phyloP scores from a whole-genome alignment of 1,140 invertebrate species.

The Tetragnatha versicolor region DNA sequence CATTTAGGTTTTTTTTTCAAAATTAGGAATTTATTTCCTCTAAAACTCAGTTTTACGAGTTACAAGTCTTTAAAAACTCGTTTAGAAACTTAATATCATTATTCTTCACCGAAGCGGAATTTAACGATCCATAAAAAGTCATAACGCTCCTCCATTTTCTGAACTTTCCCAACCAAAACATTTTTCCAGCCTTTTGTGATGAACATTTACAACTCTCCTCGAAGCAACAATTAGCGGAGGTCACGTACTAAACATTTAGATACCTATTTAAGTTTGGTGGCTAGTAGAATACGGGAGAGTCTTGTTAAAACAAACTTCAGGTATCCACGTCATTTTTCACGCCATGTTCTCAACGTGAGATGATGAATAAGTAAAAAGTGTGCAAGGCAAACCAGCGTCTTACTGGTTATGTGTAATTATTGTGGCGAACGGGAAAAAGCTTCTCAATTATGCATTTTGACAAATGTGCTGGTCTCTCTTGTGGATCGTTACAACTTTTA shows the following conservation, averaged over 20 bases:
- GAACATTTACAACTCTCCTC: background rate
- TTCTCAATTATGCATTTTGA: conserved; percentile 18
- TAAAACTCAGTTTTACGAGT: too few relatives aligned
- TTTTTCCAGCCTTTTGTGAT: too few relatives aligned
- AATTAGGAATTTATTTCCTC: too few relatives aligned
- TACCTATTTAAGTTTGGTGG: background rate
- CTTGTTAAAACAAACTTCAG: background rate
- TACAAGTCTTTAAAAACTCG: too few relatives aligned
- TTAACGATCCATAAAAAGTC: too few relatives aligned
- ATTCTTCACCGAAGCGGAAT: too few relatives aligned
- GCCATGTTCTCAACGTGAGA: background rate
- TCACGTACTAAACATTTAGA: too few relatives aligned
- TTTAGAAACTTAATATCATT: too few relatives aligned
- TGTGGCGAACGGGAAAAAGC: background rate
- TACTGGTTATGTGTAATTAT: background rate
- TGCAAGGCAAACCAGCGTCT: background rate
- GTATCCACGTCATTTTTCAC: conserved; percentile 1
- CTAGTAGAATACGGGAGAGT: background rate
- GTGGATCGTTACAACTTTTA: background rate
- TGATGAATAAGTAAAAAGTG: conserved; percentile 12
- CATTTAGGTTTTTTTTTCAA: too few relatives aligned
- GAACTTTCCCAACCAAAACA: too few relatives aligned
- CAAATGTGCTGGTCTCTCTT: background rate
- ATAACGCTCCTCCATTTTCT: too few relatives aligned
- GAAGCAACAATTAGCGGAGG: background rate